Evolutionary conservation across 1,140 invertebrate species (phyloP), one percentile per base, ranked within the genome.

Genomic region (Anoplolepis gracilipes): DNA sequence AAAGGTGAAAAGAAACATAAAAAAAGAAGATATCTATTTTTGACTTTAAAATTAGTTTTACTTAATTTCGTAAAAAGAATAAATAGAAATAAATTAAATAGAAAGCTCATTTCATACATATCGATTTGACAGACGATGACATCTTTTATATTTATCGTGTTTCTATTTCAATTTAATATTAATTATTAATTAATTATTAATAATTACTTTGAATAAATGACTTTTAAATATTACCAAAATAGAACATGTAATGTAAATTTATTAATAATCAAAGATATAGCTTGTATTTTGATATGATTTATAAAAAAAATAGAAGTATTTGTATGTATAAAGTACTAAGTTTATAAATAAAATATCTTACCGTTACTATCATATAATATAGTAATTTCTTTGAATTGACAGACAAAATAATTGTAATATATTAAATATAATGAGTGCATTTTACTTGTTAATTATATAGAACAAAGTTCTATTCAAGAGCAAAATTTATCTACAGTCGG

Each of bases 301-400:
- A 19, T 78, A 67, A 53, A 75, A 75, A 75, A 59, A 25, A 25
- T 16, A 36, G 49, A 5, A 28, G 30, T 53, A 53, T 88, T 61
- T 49, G n/a, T 72, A n/a, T 61, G 59, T 19, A 39, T 85, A 30
- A 62, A 49, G 49, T 67, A 61, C 55, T 84, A 55, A 75, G 8
- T 88, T 88, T 85, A 55, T 78, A 79, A 88, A 75, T 75, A 85
- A 84, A 42, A 72, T 42, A 42, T 42, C 8, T 11, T 42, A 65
- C 7, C 13, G 13, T 78, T 78, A 0, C 28, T 78, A 25, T 49
- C 2, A 10, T 39, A 11, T 55, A 5, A 49, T 36, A 57, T 55
- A n/a, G 55, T 36, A 65, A 76, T 72, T 79, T 87, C 13, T 57
- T 78, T 2, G 7, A 84, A 28, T 22, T 19, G 73, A 33, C 55